A percentile compares a stretch with the other conserved stretches of the same genome.
Evolutionary conservation across 2,888 invertebrate species (phyloP).

Genomic region (Myopa tessellatipennis): DNA sequence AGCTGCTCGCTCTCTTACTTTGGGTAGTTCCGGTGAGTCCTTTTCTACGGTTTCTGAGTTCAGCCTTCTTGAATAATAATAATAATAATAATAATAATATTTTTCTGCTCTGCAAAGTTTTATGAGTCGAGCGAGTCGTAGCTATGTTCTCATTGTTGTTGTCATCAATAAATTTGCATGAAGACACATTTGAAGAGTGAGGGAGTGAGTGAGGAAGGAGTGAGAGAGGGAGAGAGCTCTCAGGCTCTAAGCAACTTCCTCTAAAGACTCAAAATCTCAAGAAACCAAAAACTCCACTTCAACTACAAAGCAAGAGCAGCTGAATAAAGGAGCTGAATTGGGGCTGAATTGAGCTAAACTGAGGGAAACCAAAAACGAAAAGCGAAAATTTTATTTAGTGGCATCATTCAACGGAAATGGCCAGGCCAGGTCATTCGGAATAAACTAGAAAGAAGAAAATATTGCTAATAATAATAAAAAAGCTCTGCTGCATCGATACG

Average conservation of each 20-base stretch:
- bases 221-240: neutral
- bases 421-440: neutral
- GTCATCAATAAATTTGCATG: slow-evolving; percentile 4
- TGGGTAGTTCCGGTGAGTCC: neutral
- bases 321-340: too few relatives aligned
- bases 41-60: neutral
- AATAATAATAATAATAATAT: neutral
- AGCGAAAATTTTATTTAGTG: neutral
- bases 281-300: too few relatives aligned
- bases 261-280: neutral
- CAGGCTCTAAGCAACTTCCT: neutral
- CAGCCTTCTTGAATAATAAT: neutral
- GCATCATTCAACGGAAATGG: neutral
- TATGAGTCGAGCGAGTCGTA: neutral
- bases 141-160: neutral
- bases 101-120: slow-evolving; percentile 5
- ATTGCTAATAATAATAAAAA: slow-evolving; percentile 8
- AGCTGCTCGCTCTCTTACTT: neutral
- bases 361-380: too few relatives aligned
- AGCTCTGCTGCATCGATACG: neutral
- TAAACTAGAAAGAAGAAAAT: neutral
- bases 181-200: neutral
- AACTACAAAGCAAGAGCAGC: too few relatives aligned
- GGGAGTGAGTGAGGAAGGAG: neutral
- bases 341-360: too few relatives aligned